Evolutionary conservation across 2,113 vertebrate species (phyloP), one percentile per base, ranked within the genome.

Genomic region (Hippolais icterina): DNA sequence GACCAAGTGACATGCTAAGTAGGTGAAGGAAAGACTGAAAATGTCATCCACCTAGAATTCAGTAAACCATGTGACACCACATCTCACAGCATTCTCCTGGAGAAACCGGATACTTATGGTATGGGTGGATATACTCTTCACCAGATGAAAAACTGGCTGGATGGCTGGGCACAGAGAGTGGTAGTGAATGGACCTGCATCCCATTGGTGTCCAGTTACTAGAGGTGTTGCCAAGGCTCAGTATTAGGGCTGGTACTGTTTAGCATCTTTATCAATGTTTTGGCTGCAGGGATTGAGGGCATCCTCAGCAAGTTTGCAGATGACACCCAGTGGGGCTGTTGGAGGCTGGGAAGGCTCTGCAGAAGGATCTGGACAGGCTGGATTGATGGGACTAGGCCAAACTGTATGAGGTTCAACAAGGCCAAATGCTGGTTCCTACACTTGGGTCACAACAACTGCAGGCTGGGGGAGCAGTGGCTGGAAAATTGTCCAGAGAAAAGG

Each of bases 41-140:
- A 49, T 22, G 9, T 33, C 16, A 5, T n/a, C 29, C 41, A n/a
- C 5, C 14, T 28, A 41, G 44, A 69, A 13, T 49, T 68, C 28
- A 59, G 13, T 22, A 49, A 57, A 41, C 5, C 0, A 0, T 49
- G 57, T 49, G 20, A 24, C 25, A 23, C 3, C 23, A 15, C 18
- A 9, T 50, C 29, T 37, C 44, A 41, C 28, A 17, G 13, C 11
- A 28, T 33, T 49, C 11, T 37, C 25, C 47, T 37, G 21, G 8
- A 83, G 56, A 35, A 72, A 63, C 27, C 44, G 47, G 5, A 29
- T 31, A 11, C 11, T 72, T 25, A 53, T 44, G 22, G 33, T 25
- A 31, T 44, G 47, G 16, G 27, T 42, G 31, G 12, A 35, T 52
- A 12, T 25, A 44, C 21, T 13, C 16, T 52, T 44, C 13, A 21